Evolutionary conservation across 2,888 invertebrate species (phyloP), one percentile per base, ranked within the genome.

Genomic region (Drosophila niveifrons): DNA sequence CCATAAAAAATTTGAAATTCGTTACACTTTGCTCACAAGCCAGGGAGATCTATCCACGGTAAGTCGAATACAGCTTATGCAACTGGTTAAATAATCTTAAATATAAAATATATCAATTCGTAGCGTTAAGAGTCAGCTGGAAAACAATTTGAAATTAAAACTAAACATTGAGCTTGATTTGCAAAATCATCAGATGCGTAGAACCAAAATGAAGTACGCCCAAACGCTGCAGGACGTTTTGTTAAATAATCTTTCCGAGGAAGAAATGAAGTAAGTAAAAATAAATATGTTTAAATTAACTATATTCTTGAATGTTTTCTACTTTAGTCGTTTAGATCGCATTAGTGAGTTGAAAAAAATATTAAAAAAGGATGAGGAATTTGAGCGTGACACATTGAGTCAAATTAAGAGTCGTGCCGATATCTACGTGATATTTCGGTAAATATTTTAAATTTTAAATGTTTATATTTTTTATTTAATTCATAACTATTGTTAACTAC

Each of bases 21-120:
- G 84, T 88, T 0, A 91, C 90, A 7, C 72, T 91, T 7, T 91
- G 91, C 57, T 90, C 90, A 7, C 88, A 90, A 51, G 91, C 91
- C 4, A 88, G 81, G 31, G 90, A 91, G 59, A 89, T 92, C 3
- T 90, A 90, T 80, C 91, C 91, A 10, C 87, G 91, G 92, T 92
- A 59, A 59, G 62, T 28, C 3, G 3, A 0, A 0, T 17, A 18
- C 6, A n/a, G 7, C n/a, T 1, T 0, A 17, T 47, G 0, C 0
- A 41, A 18, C 23, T 11, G 23, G 3, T 23, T 23, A 6, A 1
- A 23, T 23, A 23, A 23, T 23, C 1, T 4, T 3, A 17, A 4
- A 36, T 36, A 36, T n/a, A 6, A 0, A 11, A 15, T 8, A 11
- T 48, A 2, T 9, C 3, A 46, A 50, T 43, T 8, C 31, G 0